These are phyloP conservation scores for Cosmorhoe ocellata DNA, from an alignment of 2,888 invertebrate species.

Conservation along the genomic window DNA sequence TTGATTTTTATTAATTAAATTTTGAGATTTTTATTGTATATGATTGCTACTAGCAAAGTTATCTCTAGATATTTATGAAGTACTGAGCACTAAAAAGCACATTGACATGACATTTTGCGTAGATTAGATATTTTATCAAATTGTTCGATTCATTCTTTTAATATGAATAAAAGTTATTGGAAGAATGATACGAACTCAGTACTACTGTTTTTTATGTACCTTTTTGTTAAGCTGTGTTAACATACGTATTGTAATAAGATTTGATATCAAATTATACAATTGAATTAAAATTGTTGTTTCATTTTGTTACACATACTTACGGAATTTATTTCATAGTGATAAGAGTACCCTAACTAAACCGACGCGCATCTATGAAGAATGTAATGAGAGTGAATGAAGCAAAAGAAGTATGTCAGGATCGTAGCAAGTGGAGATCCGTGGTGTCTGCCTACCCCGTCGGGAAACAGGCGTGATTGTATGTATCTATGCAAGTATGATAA, in stretches of 20 bases:
- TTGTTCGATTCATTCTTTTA: constrained; percentile 20
- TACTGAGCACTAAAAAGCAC: constrained; percentile 43
- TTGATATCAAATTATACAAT: constrained; percentile 82
- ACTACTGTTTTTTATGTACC: constrained; percentile 35
- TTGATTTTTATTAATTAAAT: constrained; percentile 3
- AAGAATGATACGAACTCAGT: constrained; percentile 22
- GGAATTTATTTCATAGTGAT: too few relatives aligned
- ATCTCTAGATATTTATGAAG: constrained; percentile 20
- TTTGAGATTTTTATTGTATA: constrained; percentile 17
- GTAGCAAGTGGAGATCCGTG: too few relatives aligned
- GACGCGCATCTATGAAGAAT: too few relatives aligned
- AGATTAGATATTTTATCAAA: constrained; percentile 21
- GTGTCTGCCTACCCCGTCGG: too few relatives aligned
- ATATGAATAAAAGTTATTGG: not conserved
- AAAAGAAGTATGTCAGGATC: too few relatives aligned
- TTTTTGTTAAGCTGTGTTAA: constrained; percentile 71
- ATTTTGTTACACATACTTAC: not conserved
- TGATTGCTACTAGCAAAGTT: not conserved
- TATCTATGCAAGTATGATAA: too few relatives aligned
- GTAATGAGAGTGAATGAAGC: too few relatives aligned
- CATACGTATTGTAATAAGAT: constrained; percentile 66
- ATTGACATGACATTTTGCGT: constrained; percentile 42
- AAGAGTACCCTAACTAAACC: too few relatives aligned
- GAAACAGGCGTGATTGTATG: too few relatives aligned
- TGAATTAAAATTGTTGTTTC: constrained; percentile 47